A percentile compares a stretch with the other conserved stretches of the same genome.
Conservation (phyloP, 2,113 vertebrate species). For the Campylorhamphus procurvoides region DNA sequence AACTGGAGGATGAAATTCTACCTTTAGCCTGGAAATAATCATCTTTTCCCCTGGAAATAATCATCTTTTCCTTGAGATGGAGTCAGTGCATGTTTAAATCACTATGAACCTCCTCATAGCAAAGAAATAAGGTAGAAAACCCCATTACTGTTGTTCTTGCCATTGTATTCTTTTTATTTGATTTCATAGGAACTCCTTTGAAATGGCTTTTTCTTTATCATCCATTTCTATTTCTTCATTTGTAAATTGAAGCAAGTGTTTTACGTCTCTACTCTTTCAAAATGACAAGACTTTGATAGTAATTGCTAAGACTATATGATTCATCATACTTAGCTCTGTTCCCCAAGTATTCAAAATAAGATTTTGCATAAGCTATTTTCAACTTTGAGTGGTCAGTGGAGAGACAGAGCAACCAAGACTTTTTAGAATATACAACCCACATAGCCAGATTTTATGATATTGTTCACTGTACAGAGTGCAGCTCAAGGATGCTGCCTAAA, state of each 20-base stretch:
- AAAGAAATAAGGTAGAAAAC: neutral
- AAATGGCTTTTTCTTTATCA: neutral
- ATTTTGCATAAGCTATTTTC: slow-evolving; percentile 18
- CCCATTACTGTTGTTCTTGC: neutral
- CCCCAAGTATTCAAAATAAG: neutral
- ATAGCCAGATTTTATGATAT: neutral
- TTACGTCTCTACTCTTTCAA: neutral
- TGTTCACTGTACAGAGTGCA: neutral
- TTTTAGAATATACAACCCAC: neutral
- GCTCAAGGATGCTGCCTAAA: neutral
- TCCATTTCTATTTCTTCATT: neutral
- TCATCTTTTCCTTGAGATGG: neutral
- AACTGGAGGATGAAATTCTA: neutral
- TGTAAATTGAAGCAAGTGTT: neutral
- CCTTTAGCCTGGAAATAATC: neutral
- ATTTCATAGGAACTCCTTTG: neutral
- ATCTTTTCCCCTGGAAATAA: neutral
- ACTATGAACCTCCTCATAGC: neutral
- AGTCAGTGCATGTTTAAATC: neutral
- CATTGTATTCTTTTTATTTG: neutral
- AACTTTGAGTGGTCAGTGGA: slow-evolving; percentile 15
- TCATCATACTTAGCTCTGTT: slow-evolving; percentile 5
- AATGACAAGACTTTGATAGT: slow-evolving; percentile 23
- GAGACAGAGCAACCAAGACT: neutral
- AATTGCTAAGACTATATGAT: slow-evolving; percentile 20